Conservation (phyloP, 2,888 invertebrate species). For the Lycophotia porphyrea region DNA sequence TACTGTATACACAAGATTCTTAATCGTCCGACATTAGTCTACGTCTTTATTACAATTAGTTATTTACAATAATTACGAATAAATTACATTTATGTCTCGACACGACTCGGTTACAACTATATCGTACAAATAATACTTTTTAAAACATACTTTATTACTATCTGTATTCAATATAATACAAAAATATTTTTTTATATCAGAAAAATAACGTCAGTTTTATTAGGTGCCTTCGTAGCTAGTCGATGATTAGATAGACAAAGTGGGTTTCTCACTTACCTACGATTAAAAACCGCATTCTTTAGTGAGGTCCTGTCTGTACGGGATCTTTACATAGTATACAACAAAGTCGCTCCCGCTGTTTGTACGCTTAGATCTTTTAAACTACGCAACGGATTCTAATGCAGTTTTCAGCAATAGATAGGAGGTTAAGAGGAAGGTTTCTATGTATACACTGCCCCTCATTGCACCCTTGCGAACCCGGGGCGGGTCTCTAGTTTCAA, state of each 20-base stretch:
- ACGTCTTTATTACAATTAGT: constrained; percentile 79
- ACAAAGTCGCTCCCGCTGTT: too few relatives aligned
- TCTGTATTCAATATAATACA: constrained; percentile 68
- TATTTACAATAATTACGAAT: constrained; percentile 83
- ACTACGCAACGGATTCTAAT: too few relatives aligned
- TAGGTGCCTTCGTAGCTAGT: background rate
- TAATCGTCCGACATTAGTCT: constrained; percentile 73
- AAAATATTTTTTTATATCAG: constrained; percentile 73
- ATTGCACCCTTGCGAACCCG: too few relatives aligned
- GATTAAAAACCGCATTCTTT: background rate
- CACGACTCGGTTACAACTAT: constrained; percentile 63
- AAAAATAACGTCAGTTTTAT: constrained; percentile 67
- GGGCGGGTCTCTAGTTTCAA: too few relatives aligned
- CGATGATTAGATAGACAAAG: background rate
- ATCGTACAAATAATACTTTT: constrained; percentile 79
- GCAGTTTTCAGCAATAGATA: too few relatives aligned
- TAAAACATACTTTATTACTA: constrained; percentile 66
- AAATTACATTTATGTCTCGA: constrained; percentile 69
- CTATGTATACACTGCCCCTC: too few relatives aligned
- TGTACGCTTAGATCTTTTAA: too few relatives aligned
- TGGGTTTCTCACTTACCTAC: constrained; percentile 1
- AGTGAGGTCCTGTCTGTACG: constrained; percentile 2
- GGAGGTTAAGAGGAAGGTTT: too few relatives aligned
- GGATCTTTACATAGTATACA: background rate
- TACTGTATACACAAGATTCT: constrained; percentile 86